Evolutionary conservation across 1,140 invertebrate genomes (phyloP), one percentile per base, ranked within the genome.

Genomic region (Diabrotica undecimpunctata): DNA sequence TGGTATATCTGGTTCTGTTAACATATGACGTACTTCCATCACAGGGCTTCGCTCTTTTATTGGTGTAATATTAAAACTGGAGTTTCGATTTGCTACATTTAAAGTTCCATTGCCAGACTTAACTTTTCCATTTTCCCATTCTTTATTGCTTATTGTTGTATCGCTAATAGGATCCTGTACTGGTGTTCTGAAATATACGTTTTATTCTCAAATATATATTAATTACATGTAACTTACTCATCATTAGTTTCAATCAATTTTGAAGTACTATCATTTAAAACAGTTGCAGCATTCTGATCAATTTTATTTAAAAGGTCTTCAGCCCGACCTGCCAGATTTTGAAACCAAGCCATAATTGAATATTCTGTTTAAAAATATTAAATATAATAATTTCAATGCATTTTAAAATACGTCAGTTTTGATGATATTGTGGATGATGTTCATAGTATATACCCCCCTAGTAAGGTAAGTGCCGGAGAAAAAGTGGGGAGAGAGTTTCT

Each of bases 291-390:
- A 80, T 89, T 91, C 74, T 92, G 83, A 74, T 95, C 93, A 39
- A 95, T 85, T 81, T 91, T 92, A 77, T 93, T 93, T 8, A 95
- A 78, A 41, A 94, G 84, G 77, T 89, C 86, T 78, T 94, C 93
- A 41, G 92, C 92, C 77, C 90, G 92, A 37, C 88, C 92, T 64
- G 92, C 91, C 51, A 94, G 81, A 69, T 87, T 91, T 65, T 86
- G 86, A 52, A 95, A 81, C 92, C 92, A 94, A 62, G 92, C 91
- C 92, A 94, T 95, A 36, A 14, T 64, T 61, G n/a, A 55, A 14
- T 14, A 55, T 12, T 12, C n/a, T 53, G 1, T 41, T 39, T 41
- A 41, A 37, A 9, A 61, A 61, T 39, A 51, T 61, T 37, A 3
- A 59, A 50, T 14, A 12, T 50, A 6, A 14, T 61, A 25, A 14